Percentiles rank a stretch among this genome's conserved stretches.
phyloP scores from a whole-genome alignment of 2,888 invertebrate species.

The Euspilapteryx auroguttella region DNA sequence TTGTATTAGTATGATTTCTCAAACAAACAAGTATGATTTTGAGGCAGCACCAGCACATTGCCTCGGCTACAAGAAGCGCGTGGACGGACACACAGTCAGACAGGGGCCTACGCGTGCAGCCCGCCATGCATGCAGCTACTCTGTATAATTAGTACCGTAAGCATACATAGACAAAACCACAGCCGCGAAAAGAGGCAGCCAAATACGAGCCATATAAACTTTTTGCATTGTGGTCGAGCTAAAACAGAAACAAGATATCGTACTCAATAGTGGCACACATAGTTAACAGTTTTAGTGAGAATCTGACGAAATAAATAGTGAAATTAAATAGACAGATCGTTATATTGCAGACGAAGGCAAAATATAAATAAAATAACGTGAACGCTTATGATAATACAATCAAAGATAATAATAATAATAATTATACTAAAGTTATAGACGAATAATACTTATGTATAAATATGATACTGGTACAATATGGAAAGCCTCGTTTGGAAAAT shows the following conservation, averaged over 20 bases:
- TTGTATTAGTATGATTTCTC: too few relatives aligned
- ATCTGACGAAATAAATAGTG: too few relatives aligned
- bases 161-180: constrained; percentile 59
- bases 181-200: constrained; percentile 57
- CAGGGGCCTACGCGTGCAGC: constrained; percentile 5
- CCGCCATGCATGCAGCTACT: constrained; percentile 38
- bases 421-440: constrained; percentile 12
- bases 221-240: constrained; percentile 56
- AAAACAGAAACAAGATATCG: constrained; percentile 56
- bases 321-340: too few relatives aligned
- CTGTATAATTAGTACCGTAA: constrained; percentile 42
- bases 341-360: constrained; percentile 10
- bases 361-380: constrained; percentile 36
- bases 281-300: too few relatives aligned
- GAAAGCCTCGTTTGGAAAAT: constrained; percentile 46
- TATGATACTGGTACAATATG: constrained; percentile 33
- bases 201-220: constrained; percentile 58
- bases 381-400: constrained; percentile 24
- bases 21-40: too few relatives aligned
- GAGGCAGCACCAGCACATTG: constrained; percentile 3
- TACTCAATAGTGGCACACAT: too few relatives aligned
- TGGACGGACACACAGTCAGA: constrained; percentile 47
- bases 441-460: constrained; percentile 19
- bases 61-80: constrained; percentile 18
- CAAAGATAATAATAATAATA: constrained; percentile 16